Percentiles rank a stretch among this genome's conserved stretches.
These are phyloP conservation scores for Eulemur mongoz DNA, from an alignment of 2,797 vertebrate genomes.

Conservation along the genomic window DNA sequence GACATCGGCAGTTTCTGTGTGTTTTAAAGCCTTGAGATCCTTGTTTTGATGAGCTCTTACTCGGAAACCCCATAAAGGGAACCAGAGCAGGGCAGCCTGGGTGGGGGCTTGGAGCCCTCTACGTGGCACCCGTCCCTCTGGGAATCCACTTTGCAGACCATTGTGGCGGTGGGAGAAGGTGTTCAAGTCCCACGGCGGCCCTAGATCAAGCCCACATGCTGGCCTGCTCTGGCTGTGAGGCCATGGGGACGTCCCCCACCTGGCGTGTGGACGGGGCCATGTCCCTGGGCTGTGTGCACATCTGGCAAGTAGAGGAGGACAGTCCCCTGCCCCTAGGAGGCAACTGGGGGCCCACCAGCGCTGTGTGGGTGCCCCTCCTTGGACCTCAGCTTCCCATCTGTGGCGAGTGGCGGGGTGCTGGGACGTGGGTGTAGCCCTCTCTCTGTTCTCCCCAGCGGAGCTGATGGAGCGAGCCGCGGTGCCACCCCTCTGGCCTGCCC, in stretches of 20 bases:
- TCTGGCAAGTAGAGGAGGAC: rapidly evolving
- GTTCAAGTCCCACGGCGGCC: rapidly evolving
- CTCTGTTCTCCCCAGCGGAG: conserved; percentile 85
- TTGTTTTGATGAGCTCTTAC: not conserved
- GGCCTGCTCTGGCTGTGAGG: rapidly evolving
- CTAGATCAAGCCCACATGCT: not conserved
- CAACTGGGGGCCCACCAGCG: rapidly evolving
- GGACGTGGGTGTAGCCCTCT: not conserved
- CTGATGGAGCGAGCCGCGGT: conserved; percentile 91
- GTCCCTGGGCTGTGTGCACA: not conserved
- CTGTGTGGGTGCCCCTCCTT: rapidly evolving
- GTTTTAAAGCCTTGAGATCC: not conserved
- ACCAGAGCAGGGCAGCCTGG: not conserved
- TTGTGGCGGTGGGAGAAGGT: not conserved
- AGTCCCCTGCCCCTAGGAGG: not conserved
- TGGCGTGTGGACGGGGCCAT: rapidly evolving
- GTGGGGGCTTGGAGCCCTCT: not conserved
- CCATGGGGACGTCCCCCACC: rapidly evolving
- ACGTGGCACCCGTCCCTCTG: rapidly evolving
- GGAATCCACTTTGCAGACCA: not conserved
- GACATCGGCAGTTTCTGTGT: rapidly evolving
- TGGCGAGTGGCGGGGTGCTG: not conserved
- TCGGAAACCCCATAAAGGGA: not conserved
- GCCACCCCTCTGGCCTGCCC: conserved; percentile 93
- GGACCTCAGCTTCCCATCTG: not conserved